A percentile compares a stretch with the other conserved stretches of the same genome.
These are phyloP conservation scores for Labeo rohita DNA, from an alignment of 2,113 vertebrate genomes.

Conservation along the genomic window DNA sequence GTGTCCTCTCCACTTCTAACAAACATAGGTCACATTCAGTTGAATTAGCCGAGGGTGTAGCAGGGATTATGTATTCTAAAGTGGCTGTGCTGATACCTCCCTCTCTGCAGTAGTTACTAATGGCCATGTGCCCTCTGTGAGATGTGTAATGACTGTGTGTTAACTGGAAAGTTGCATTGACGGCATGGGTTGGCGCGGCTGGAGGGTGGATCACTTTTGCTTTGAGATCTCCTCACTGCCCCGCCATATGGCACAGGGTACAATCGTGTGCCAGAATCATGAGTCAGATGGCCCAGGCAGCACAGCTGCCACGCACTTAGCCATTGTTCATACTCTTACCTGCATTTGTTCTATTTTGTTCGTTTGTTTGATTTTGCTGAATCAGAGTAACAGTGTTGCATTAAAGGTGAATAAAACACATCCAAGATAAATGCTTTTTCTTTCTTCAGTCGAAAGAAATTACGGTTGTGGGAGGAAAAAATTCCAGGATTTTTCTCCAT, in stretches of 20 bases:
- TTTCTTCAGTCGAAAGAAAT: too few relatives aligned
- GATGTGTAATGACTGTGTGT: constrained; percentile 42
- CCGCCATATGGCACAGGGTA: constrained; percentile 29
- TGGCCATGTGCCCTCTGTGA: constrained; percentile 10
- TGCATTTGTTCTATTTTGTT: neutral
- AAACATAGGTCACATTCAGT: constrained; percentile 8
- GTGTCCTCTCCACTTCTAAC: neutral
- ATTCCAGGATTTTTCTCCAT: too few relatives aligned
- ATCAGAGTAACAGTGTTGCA: neutral
- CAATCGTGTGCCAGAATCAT: constrained; percentile 28
- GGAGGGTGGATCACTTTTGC: constrained; percentile 25
- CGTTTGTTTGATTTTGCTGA: neutral
- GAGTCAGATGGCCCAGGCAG: constrained; percentile 20
- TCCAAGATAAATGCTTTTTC: too few relatives aligned
- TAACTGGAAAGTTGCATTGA: constrained; percentile 34
- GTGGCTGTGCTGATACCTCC: constrained; percentile 1
- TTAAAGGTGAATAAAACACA: neutral
- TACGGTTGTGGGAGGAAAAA: too few relatives aligned
- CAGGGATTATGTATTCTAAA: neutral
- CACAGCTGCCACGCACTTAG: neutral
- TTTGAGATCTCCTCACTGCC: constrained; percentile 22
- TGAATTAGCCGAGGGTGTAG: constrained; percentile 16
- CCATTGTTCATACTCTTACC: constrained; percentile 34
- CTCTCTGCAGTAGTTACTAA: constrained; percentile 37
- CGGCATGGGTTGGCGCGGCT: constrained; percentile 3